Evolutionary conservation across 1,140 invertebrate species (phyloP).

Genomic region (Papilio machaon): DNA sequence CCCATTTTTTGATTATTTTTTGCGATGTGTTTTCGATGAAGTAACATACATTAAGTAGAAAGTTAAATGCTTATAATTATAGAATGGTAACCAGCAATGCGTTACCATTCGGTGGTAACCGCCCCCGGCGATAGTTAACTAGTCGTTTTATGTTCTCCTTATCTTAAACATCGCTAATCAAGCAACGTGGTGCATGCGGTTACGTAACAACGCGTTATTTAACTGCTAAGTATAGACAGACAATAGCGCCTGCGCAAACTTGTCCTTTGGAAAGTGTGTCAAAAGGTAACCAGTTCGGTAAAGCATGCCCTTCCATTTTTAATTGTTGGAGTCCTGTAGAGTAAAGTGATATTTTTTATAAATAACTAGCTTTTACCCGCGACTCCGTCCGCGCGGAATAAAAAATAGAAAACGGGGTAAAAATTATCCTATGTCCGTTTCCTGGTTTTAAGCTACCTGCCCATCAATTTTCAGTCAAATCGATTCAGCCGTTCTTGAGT

Average conservation of each 20-base stretch:
- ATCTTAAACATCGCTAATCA: conserved; percentile 40
- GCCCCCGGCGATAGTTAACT: conserved; percentile 13
- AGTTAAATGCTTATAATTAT: background rate
- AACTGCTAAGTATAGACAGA: conserved; percentile 55
- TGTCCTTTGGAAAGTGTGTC: conserved; percentile 75
- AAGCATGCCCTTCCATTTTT: conserved; percentile 32
- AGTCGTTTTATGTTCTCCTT: conserved; percentile 42
- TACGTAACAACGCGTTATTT: conserved; percentile 54
- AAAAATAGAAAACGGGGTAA: too few species aligned
- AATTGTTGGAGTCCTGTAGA: background rate
- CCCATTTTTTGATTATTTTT: background rate
- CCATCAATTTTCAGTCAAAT: too few species aligned
- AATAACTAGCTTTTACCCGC: too few species aligned
- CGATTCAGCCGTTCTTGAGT: too few species aligned
- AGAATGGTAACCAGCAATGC: conserved; percentile 11
- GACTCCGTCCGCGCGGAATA: too few species aligned
- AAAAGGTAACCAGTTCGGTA: conserved; percentile 57
- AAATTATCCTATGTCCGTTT: too few species aligned
- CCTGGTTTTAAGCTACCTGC: too few species aligned
- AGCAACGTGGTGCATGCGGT: conserved; percentile 37
- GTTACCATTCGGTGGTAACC: conserved; percentile 14
- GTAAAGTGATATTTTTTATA: too few species aligned
- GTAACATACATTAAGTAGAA: background rate
- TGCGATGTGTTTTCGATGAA: background rate
- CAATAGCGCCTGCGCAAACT: conserved; percentile 60